A percentile compares a stretch with the other conserved stretches of the same genome.
phyloP scores from a whole-genome alignment of 2,888 invertebrate genomes.

The Nymphalis urticae region DNA sequence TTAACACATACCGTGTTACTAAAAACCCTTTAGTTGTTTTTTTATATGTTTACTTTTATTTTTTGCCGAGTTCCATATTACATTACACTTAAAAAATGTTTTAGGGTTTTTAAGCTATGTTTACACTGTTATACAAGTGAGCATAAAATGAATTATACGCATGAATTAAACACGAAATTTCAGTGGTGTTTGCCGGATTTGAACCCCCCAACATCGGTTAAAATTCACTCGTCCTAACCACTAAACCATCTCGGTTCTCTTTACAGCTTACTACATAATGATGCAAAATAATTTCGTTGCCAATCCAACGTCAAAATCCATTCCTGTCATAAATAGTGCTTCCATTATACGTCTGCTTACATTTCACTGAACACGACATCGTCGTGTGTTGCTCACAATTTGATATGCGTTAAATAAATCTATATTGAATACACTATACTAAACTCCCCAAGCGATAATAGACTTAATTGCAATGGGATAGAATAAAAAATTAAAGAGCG shows the following conservation, averaged over 20 bases:
- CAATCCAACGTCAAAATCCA: conserved; percentile 11
- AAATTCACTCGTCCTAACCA: too few relatives aligned
- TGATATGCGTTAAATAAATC: conserved; percentile 11
- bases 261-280: neutral
- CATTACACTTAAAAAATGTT: too few relatives aligned
- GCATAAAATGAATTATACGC: too few relatives aligned
- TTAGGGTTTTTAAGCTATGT: too few relatives aligned
- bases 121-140: too few relatives aligned
- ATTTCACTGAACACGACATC: conserved; percentile 7
- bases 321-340: conserved; percentile 19
- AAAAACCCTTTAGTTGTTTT: too few relatives aligned
- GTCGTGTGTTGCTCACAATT: conserved; percentile 7
- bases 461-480: neutral
- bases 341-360: neutral
- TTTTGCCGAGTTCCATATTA: too few relatives aligned
- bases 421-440: neutral
- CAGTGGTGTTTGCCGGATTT: too few relatives aligned
- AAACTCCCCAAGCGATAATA: neutral
- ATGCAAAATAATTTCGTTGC: conserved; percentile 9
- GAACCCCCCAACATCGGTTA: too few relatives aligned
- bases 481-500: neutral
- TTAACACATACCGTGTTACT: too few relatives aligned
- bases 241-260: neutral
- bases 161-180: too few relatives aligned
- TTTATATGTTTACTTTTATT: too few relatives aligned